These are phyloP conservation scores for Pluvianellus socialis DNA, from an alignment of 2,113 vertebrate species.

Conservation along the genomic window DNA sequence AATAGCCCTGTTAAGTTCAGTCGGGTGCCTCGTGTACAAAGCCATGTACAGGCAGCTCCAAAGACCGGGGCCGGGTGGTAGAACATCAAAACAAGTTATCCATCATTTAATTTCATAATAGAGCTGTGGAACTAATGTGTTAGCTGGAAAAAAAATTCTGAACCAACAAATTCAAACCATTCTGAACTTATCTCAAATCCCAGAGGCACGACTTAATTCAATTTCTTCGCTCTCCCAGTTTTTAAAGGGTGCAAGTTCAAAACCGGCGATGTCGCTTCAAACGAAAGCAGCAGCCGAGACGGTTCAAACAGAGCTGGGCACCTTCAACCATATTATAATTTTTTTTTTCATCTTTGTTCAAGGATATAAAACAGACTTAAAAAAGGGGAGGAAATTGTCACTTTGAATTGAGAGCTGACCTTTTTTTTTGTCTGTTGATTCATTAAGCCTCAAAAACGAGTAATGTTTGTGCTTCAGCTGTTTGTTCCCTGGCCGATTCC, in stretches of 20 bases:
- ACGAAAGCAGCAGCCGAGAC: background rate
- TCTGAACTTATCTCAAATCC: constrained; percentile 34
- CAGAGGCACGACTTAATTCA: constrained; percentile 47
- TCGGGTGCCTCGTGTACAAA: background rate
- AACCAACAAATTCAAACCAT: background rate
- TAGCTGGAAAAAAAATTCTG: constrained; percentile 4
- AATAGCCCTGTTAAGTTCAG: background rate
- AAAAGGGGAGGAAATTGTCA: background rate
- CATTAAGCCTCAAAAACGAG: background rate
- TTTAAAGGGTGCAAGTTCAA: constrained; percentile 37
- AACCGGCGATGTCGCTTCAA: background rate
- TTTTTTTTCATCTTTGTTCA: background rate
- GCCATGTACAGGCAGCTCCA: background rate
- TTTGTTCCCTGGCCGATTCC: background rate
- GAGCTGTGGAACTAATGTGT: constrained; percentile 43
- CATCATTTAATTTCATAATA: constrained; percentile 9
- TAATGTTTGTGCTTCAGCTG: background rate
- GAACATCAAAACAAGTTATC: constrained; percentile 12
- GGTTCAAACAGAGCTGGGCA: background rate
- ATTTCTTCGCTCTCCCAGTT: constrained; percentile 40
- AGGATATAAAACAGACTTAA: background rate
- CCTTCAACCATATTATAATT: background rate
- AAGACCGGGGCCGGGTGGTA: background rate
- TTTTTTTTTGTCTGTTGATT: background rate
- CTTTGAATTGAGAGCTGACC: background rate